Evolutionary conservation across 2,113 vertebrate genomes (phyloP).

Genomic region (Ciconia stormi): DNA sequence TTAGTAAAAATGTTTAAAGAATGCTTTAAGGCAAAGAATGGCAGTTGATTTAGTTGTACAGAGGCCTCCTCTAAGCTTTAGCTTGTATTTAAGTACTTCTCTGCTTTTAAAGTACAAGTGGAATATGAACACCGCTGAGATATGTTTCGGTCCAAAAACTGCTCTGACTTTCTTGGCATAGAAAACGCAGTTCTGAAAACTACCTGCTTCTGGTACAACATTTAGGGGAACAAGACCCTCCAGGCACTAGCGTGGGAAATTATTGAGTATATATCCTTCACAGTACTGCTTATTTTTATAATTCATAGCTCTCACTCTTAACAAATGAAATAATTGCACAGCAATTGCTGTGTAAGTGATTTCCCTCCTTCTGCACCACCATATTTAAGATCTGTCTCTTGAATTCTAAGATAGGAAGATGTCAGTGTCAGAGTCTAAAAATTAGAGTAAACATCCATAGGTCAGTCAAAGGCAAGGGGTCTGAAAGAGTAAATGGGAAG

Average conservation of each 20-base stretch:
- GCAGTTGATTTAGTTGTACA: neutral
- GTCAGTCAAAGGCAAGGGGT: neutral
- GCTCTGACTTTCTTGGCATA: neutral
- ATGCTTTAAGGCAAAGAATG: neutral
- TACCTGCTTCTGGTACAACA: neutral
- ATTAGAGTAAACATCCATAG: neutral
- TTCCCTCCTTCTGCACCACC: rapidly evolving
- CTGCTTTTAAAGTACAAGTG: neutral
- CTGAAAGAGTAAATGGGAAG: neutral
- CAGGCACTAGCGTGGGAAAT: no score
- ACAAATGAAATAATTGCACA: neutral
- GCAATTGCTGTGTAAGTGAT: neutral
- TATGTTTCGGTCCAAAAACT: neutral
- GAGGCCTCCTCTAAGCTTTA: neutral
- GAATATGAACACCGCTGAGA: neutral
- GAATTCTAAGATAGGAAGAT: neutral
- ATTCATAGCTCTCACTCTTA: neutral
- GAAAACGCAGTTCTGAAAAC: neutral
- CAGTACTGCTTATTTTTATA: neutral
- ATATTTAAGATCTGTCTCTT: neutral
- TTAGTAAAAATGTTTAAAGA: neutral
- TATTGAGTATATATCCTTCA: neutral
- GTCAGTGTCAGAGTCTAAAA: neutral
- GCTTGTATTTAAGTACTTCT: neutral
- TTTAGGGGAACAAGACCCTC: neutral